A percentile compares a stretch with the other conserved stretches of the same genome.
These are phyloP conservation scores for Chironomus riparius DNA, from an alignment of 2,888 invertebrate species.

Conservation along the genomic window DNA sequence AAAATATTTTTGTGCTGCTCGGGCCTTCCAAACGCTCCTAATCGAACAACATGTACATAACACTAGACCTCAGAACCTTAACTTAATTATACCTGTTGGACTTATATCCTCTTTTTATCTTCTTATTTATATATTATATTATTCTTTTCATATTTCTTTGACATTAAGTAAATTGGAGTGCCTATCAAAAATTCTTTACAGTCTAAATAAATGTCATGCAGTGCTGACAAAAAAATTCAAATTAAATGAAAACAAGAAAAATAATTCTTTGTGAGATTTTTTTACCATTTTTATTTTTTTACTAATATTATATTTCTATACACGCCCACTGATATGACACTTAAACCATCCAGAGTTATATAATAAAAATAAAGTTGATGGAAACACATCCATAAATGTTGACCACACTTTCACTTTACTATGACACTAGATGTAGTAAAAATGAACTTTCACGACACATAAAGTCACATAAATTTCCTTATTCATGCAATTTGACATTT, in stretches of 20 bases:
- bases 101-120: neutral
- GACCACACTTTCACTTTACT: neutral
- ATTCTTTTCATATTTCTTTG: neutral
- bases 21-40: no score
- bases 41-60: neutral
- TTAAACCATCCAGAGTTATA: neutral
- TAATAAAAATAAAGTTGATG: neutral
- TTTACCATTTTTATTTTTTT: no score
- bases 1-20: no score
- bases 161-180: neutral
- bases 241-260: neutral
- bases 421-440: constrained; percentile 6
- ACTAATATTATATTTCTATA: no score
- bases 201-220: constrained; percentile 1
- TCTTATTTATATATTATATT: neutral
- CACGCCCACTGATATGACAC: neutral
- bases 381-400: neutral
- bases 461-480: neutral
- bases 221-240: neutral
- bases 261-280: no score
- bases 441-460: neutral
- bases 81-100: neutral
- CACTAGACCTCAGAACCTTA: neutral
- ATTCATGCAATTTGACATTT: neutral
- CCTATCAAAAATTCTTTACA: neutral